Evolutionary conservation across 2,797 vertebrate species (phyloP), one percentile per base, ranked within the genome.

Genomic region (Chanos chanos): DNA sequence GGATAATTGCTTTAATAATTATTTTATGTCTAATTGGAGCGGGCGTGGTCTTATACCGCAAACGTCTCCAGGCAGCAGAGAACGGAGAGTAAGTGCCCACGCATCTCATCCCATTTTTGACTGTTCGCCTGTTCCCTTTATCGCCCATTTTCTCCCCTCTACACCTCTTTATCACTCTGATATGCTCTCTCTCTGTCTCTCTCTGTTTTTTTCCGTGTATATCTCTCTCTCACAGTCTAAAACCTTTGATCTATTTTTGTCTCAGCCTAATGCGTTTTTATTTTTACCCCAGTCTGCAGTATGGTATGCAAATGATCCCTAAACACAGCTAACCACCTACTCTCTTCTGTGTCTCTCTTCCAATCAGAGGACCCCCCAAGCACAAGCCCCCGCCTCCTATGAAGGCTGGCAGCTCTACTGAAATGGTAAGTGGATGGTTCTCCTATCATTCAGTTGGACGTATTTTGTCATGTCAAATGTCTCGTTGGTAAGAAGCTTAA

Each of bases 341-440:
- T 27, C 18, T 44, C 36, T 28, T 27, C 16, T 30, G 10, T 40
- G 24, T 63, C 19, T 78, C 59, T 75, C 47, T 13, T 78, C 75
- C 77, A 64, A 77, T 73, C 80, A 90, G 89, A 16, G 86, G 78
- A 1, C 87, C 87, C 3, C 89, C 89, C 31, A 89, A 88, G 66
- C 85, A 89, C 82, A 89, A 88, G 73, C 86, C 89, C 16, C 87
- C 87, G 55, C 85, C 89, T 40, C 89, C 87, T 0, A 69, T 82
- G 61, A 89, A 85, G 81, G 67, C 74, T 0, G 75, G 77, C 73
- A 83, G 80, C 79, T 87, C 86, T 0, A 86, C 82, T 1, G 86
- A 88, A 76, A 86, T 88, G 89, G 88, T 90, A 81, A 89, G 89
- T 81, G 64, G 44, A 37, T 4, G 3, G 41, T 59, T 2, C 9